Evolutionary conservation across 1,140 invertebrate genomes (phyloP), one percentile per base, ranked within the genome.

Genomic region (Drosophila trapezifrons): DNA sequence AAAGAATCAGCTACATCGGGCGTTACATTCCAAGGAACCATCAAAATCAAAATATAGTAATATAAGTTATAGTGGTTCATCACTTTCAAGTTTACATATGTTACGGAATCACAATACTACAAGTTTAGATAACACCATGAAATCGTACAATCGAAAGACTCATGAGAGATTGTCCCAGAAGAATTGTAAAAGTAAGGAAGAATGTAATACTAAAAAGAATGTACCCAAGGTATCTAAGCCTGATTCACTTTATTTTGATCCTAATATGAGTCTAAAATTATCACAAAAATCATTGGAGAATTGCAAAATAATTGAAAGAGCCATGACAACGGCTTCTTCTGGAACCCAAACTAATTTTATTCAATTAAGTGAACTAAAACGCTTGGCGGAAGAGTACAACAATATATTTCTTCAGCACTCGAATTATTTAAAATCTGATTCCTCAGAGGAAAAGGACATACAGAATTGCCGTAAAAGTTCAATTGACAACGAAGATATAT

Each of bases 401-500:
- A 8, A 15, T 9, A 18, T 15, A 4, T 7, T 35, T 37, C 10
- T 22, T 37, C 51, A n/a, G 13, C 5, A 22, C 35, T 38, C 37
- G 13, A 38, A n/a, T 38, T 38, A n/a, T 38, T n/a, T 38, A 38
- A 38, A 38, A 38, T 38, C 37, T 7, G 37, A 38, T 38, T 20
- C 51, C 8, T n/a, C 32, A 22, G 32, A 22, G 18, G 32, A n/a
- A 15, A 54, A 54, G 51, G 51, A 76, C 10, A 81, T 69, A 20
- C 22, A 59, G 15, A 15, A 63, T 27, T 91, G 92, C 8, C 92
- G 95, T 3, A 94, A 96, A 51, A 96, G 95, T 67, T 96, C 96
- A 72, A 95, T 96, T 0, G 96, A 96, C 76, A 95, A 97, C 82
- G 96, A 97, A 73, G 96, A 97, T 80, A 95, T 97, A 0, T 96